Percentiles rank a stretch among this genome's conserved stretches.
These are phyloP conservation scores for Drosophila repleta DNA, from an alignment of 1,140 invertebrate genomes.

Conservation along the genomic window DNA sequence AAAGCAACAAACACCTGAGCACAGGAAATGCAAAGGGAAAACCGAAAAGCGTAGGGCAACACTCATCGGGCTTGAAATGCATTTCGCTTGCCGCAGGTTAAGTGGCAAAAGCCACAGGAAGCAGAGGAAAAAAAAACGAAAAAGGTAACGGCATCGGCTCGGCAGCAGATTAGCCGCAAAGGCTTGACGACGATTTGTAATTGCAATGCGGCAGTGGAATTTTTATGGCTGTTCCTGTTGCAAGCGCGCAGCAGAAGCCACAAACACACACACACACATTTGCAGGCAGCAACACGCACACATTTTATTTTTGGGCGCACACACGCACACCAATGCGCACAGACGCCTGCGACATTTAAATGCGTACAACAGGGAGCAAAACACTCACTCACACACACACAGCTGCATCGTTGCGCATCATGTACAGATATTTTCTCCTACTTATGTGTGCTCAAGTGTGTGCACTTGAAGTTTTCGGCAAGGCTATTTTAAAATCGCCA, in stretches of 20 bases:
- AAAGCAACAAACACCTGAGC: constrained; percentile 57
- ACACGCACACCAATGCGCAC: constrained; percentile 19
- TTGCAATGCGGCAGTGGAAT: constrained; percentile 69
- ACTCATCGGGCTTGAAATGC: constrained; percentile 10
- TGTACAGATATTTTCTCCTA: constrained; percentile 65
- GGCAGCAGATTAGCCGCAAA: constrained; percentile 41
- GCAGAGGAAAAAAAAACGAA: not conserved
- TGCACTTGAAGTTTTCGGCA: constrained; percentile 81
- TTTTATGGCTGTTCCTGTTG: constrained; percentile 74
- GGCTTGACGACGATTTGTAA: constrained; percentile 30
- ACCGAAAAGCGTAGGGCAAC: not conserved
- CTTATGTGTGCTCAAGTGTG: constrained; percentile 55
- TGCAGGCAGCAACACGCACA: constrained; percentile 33
- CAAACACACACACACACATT: constrained; percentile 1
- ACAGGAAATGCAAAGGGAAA: constrained; percentile 29
- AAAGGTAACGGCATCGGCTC: constrained; percentile 24
- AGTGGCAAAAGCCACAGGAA: constrained; percentile 9
- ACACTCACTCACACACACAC: constrained; percentile 43
- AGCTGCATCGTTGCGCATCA: constrained; percentile 32
- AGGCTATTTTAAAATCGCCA: constrained; percentile 76
- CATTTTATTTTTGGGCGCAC: constrained; percentile 71
- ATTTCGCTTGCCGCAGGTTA: constrained; percentile 16
- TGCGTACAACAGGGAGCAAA: constrained; percentile 47
- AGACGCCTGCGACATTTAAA: constrained; percentile 69
- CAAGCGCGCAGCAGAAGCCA: constrained; percentile 36